Percentiles rank a stretch among this genome's conserved stretches.
Evolutionary conservation across 2,113 vertebrate species (phyloP).

Genomic region (Petromus typicus): DNA sequence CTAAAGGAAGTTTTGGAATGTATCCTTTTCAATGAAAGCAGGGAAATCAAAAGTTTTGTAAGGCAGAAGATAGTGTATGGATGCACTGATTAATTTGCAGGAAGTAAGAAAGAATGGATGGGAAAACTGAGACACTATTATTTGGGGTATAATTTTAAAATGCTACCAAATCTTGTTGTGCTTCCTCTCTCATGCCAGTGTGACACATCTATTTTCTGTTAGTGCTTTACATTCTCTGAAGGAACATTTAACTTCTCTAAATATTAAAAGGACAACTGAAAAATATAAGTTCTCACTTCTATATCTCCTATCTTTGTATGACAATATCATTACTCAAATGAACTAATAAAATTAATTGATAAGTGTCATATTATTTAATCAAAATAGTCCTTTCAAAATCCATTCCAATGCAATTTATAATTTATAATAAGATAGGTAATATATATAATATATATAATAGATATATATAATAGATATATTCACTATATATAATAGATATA

Average conservation of each 20-base stretch:
- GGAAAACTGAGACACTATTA: background rate
- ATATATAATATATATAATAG: too few relatives aligned
- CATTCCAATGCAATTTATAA: conserved; percentile 67
- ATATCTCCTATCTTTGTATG: background rate
- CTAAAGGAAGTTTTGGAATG: background rate
- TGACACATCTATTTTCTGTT: background rate
- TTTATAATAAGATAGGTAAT: conserved; percentile 77
- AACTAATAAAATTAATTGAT: conserved; percentile 27
- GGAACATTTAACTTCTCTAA: background rate
- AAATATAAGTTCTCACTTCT: background rate
- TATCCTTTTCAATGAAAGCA: background rate
- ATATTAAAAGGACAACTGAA: background rate
- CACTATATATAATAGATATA: too few relatives aligned
- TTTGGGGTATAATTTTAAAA: background rate
- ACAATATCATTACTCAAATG: background rate
- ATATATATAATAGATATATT: too few relatives aligned
- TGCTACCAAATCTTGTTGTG: background rate
- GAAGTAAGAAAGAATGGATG: background rate
- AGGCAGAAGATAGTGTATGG: background rate
- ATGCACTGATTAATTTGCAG: background rate
- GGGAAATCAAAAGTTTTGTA: background rate
- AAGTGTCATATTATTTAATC: conserved; percentile 51
- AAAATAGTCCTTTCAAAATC: conserved; percentile 71
- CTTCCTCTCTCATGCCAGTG: background rate
- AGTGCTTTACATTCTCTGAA: background rate